A percentile compares a stretch with the other conserved stretches of the same genome.
Conservation (phyloP, 2,113 vertebrate species). For the Caracal caracal region DNA sequence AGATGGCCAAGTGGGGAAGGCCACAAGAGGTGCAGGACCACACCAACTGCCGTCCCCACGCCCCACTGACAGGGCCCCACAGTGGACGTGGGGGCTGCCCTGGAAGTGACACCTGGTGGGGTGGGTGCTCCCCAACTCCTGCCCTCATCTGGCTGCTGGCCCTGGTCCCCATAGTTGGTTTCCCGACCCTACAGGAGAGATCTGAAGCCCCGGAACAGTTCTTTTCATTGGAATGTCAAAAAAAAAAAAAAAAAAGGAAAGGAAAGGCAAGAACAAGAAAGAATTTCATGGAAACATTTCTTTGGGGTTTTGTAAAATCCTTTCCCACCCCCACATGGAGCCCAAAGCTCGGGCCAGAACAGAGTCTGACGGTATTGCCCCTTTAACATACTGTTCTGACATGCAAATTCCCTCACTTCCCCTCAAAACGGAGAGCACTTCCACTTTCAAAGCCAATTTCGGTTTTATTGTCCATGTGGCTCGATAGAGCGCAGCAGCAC, state of each 20-base stretch:
- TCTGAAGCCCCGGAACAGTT: constrained; percentile 26
- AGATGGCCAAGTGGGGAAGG: background rate
- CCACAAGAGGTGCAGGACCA: background rate
- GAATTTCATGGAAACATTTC: constrained; percentile 72
- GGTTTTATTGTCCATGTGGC: constrained; percentile 73
- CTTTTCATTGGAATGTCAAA: constrained; percentile 39
- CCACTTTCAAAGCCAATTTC: constrained; percentile 64
- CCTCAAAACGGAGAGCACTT: constrained; percentile 42
- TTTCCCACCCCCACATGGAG: constrained; percentile 64
- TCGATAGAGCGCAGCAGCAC: background rate
- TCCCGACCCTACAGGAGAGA: background rate
- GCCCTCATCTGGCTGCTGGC: background rate
- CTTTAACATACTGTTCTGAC: constrained; percentile 60
- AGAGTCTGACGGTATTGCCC: constrained; percentile 27
- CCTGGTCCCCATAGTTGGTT: background rate
- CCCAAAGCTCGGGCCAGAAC: constrained; percentile 26
- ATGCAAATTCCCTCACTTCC: constrained; percentile 54
- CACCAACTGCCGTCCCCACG: accelerated
- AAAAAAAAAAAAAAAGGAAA: constrained; percentile 8
- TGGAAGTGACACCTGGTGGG: background rate
- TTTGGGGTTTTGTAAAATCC: constrained; percentile 67
- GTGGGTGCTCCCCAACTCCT: background rate
- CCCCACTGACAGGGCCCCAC: background rate
- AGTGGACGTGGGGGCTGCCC: background rate
- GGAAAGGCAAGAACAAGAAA: constrained; percentile 54